Percentiles rank a stretch among this genome's conserved stretches.
Evolutionary conservation across 2,888 invertebrate species (phyloP).

Genomic region (Trachelus tabidus): DNA sequence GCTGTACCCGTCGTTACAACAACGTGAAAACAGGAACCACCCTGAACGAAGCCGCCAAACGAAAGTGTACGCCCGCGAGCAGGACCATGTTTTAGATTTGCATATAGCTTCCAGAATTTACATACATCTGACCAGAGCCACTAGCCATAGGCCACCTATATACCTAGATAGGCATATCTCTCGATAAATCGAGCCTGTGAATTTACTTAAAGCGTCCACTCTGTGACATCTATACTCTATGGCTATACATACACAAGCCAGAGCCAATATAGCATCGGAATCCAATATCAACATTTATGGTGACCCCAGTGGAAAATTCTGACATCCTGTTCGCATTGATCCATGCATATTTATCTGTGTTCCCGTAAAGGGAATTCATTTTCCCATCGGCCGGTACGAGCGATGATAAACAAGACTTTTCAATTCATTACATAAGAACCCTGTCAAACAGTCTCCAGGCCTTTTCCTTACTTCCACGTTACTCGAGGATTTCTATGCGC

Average conservation of each 20-base stretch:
- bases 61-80: background rate
- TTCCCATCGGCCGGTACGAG: background rate
- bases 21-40: background rate
- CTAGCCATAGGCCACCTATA: background rate
- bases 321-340: background rate
- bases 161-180: background rate
- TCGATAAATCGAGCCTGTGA: background rate
- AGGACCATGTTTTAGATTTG: background rate
- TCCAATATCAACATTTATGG: background rate
- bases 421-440: background rate
- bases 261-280: background rate
- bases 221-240: background rate
- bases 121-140: background rate
- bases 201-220: conserved; percentile 2
- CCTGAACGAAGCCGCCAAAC: background rate
- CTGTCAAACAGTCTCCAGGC: background rate
- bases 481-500: background rate
- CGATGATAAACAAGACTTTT: background rate
- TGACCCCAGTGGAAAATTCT: background rate
- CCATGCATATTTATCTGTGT: background rate
- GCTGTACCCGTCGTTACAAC: background rate
- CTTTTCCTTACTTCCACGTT: background rate
- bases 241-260: background rate
- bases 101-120: background rate
- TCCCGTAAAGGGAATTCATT: background rate